phyloP scores from a whole-genome alignment of 2,113 vertebrate genomes.

The Octodon degus region DNA sequence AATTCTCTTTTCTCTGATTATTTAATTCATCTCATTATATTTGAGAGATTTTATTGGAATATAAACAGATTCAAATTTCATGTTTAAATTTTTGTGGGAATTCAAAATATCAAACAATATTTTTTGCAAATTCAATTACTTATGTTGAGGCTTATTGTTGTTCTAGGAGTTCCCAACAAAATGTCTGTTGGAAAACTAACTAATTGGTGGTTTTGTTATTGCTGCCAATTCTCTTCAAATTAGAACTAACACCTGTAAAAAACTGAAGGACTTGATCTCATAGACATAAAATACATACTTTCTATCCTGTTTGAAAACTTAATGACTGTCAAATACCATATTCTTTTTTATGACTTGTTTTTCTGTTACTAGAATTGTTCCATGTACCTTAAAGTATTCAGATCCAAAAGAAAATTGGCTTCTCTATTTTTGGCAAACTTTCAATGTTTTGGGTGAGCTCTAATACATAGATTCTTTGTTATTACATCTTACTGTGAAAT shows the following conservation, averaged over 20 bases:
- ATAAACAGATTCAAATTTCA: not conserved
- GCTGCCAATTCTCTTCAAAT: not conserved
- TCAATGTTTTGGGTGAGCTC: conserved; percentile 60
- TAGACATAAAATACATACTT: not conserved
- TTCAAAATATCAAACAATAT: conserved; percentile 29
- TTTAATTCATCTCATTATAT: not conserved
- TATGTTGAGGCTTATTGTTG: not conserved
- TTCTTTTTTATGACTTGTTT: conserved; percentile 41
- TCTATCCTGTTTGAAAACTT: conserved; percentile 50
- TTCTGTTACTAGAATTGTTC: conserved; percentile 29
- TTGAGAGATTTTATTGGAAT: conserved; percentile 4
- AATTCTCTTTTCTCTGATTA: not conserved
- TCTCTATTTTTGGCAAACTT: conserved; percentile 46
- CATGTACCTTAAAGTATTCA: conserved; percentile 1
- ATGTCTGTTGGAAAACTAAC: not conserved
- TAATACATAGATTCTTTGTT: conserved; percentile 56
- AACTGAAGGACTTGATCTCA: conserved; percentile 10
- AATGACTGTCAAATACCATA: conserved; percentile 10
- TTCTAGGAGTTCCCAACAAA: not conserved
- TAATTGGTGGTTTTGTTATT: not conserved
- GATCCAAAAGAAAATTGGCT: not conserved
- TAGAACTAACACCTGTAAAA: not conserved
- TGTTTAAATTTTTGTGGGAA: conserved; percentile 10
- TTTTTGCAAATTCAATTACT: conserved; percentile 33
- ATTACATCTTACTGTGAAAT: conserved; percentile 67